Evolutionary conservation across 2,888 invertebrate genomes (phyloP).

Genomic region (Sicus ferrugineus): DNA sequence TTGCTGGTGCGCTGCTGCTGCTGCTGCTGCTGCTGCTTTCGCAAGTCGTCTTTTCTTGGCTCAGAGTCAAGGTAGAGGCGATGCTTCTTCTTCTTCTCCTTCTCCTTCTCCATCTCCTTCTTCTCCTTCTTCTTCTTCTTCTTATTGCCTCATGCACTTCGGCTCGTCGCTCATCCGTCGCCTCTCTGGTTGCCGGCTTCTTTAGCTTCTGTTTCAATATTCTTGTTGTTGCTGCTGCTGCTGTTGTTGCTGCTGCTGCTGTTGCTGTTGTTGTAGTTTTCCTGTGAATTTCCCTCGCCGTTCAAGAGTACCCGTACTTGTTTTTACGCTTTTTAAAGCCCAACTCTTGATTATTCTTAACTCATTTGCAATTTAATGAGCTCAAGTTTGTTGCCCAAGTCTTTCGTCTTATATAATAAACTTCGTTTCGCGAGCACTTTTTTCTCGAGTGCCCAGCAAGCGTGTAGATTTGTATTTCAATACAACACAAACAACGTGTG

Average conservation of each 20-base stretch:
- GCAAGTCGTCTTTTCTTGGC: not conserved
- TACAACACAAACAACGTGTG: too few relatives aligned
- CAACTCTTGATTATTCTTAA: constrained; percentile 13
- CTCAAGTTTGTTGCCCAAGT: constrained; percentile 39
- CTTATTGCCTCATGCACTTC: too few relatives aligned
- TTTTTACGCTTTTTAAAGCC: constrained; percentile 39
- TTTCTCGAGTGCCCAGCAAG: too few relatives aligned
- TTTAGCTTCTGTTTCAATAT: constrained; percentile 12
- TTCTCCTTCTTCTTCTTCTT: constrained; percentile 7
- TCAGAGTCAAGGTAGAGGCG: constrained; percentile 66
- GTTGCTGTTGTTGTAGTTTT: not conserved
- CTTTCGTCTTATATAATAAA: constrained; percentile 29
- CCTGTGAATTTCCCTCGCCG: too few relatives aligned
- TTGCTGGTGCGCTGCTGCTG: not conserved
- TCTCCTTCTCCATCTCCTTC: not conserved
- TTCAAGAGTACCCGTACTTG: too few relatives aligned
- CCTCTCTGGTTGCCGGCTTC: constrained; percentile 6
- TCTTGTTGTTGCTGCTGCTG: constrained; percentile 39
- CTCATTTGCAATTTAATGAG: not conserved
- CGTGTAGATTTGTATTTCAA: too few relatives aligned
- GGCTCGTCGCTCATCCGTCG: too few relatives aligned
- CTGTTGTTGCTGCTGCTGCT: not conserved
- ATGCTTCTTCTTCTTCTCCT: constrained; percentile 37
- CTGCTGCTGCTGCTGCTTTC: not conserved
- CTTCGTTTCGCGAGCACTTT: too few relatives aligned